Percentiles rank a stretch among this genome's conserved stretches.
Evolutionary conservation across 2,888 invertebrate species (phyloP).

Genomic region (Craniophora ligustri): DNA sequence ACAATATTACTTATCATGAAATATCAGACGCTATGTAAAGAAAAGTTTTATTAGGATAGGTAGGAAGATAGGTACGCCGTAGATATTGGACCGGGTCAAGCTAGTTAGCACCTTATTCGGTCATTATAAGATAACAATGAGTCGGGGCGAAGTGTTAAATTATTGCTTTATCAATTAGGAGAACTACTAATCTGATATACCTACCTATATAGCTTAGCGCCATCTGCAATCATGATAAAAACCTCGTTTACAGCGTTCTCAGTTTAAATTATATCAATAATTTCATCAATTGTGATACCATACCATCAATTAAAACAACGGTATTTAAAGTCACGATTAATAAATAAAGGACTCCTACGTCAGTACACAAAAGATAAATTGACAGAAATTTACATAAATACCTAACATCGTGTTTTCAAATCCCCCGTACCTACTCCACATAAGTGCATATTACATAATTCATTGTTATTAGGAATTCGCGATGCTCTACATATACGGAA

Average conservation of each 20-base stretch:
- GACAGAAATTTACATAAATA: slow-evolving; percentile 13
- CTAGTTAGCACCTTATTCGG: no score
- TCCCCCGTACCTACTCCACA: slow-evolving; percentile 6
- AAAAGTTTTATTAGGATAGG: no score
- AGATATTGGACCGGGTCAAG: no score
- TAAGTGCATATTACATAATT: slow-evolving; percentile 26
- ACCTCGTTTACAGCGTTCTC: no score
- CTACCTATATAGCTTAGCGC: slow-evolving; percentile 8
- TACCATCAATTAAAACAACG: neutral
- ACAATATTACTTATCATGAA: no score
- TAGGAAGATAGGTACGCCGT: no score
- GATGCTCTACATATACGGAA: slow-evolving; percentile 11
- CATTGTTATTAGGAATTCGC: slow-evolving; percentile 11
- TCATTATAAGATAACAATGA: slow-evolving; percentile 19
- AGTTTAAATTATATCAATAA: neutral
- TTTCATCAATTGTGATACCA: neutral
- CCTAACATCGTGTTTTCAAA: slow-evolving; percentile 7
- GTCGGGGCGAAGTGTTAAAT: slow-evolving; percentile 2
- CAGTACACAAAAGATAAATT: neutral
- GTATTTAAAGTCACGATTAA: neutral
- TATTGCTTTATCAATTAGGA: slow-evolving; percentile 11
- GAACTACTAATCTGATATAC: slow-evolving; percentile 4
- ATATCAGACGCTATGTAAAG: no score
- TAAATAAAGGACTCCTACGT: neutral
- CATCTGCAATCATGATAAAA: slow-evolving; percentile 5